Evolutionary conservation across 2,797 vertebrate species (phyloP).

Genomic region (Dromococcyx pavoninus): DNA sequence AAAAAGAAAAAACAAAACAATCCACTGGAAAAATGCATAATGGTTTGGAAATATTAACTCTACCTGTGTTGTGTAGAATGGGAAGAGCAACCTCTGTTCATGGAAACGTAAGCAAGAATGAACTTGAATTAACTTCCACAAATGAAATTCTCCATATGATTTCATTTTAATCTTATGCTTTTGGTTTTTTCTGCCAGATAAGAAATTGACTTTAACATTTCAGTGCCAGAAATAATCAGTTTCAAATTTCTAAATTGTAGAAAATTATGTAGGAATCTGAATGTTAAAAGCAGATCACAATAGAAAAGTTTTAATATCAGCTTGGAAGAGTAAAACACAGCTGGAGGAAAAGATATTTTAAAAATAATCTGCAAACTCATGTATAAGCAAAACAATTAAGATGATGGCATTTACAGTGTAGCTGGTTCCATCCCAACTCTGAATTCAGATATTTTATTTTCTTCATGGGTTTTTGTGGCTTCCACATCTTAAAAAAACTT

Average conservation of each 20-base stretch:
- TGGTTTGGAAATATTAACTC: background rate
- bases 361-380: conserved; percentile 38
- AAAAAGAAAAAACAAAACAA: background rate
- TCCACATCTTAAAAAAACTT: background rate
- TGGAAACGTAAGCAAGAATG: background rate
- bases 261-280: conserved; percentile 40
- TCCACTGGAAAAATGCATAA: background rate
- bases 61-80: background rate
- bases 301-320: conserved; percentile 53
- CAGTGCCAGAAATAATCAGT: conserved; percentile 14
- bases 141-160: background rate
- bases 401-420: background rate
- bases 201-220: conserved; percentile 10
- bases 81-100: background rate
- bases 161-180: background rate
- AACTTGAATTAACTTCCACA: background rate
- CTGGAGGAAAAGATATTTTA: conserved; percentile 20
- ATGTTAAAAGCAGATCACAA: conserved; percentile 54
- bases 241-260: conserved; percentile 50
- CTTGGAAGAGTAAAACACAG: conserved; percentile 46
- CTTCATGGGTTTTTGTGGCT: background rate
- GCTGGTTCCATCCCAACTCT: background rate
- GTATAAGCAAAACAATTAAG: conserved; percentile 34
- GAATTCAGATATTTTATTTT: background rate
- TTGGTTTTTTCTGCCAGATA: background rate